These are phyloP conservation scores for Lophotis ruficrista DNA, from an alignment of 2,113 vertebrate species.

Conservation along the genomic window DNA sequence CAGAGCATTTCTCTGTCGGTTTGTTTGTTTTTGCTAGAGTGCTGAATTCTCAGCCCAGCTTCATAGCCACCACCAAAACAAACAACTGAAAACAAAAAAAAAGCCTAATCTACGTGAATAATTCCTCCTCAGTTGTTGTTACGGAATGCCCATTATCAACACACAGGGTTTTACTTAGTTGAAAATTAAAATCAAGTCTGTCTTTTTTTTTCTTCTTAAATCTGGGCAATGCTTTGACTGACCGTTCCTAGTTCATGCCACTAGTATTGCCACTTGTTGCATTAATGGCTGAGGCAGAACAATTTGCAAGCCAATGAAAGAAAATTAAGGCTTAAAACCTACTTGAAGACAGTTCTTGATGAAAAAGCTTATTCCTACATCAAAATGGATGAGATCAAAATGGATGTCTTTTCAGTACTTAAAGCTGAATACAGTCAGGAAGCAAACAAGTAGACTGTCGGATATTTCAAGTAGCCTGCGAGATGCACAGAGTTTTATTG, in stretches of 20 bases:
- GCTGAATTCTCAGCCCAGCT: background rate
- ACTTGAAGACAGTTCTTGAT: background rate
- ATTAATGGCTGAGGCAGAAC: background rate
- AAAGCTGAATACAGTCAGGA: background rate
- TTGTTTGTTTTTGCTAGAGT: background rate
- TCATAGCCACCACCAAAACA: background rate
- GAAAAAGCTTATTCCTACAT: background rate
- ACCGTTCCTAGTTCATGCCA: background rate
- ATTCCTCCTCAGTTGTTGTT: background rate
- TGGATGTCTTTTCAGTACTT: background rate
- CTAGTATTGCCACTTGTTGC: background rate
- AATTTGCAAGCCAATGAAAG: background rate
- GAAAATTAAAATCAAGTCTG: background rate
- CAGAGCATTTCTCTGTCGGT: background rate
- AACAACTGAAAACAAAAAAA: background rate
- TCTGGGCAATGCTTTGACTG: background rate
- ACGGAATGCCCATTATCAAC: background rate
- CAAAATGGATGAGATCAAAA: background rate
- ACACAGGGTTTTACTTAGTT: fast-evolving
- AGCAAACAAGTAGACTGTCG: background rate
- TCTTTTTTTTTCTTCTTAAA: background rate
- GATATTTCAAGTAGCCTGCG: background rate
- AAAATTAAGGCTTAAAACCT: background rate
- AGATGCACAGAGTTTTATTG: background rate
- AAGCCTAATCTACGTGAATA: fast-evolving